A percentile compares a stretch with the other conserved stretches of the same genome.
These are phyloP conservation scores for Morpho achilles DNA, from an alignment of 2,888 invertebrate genomes.

Conservation along the genomic window DNA sequence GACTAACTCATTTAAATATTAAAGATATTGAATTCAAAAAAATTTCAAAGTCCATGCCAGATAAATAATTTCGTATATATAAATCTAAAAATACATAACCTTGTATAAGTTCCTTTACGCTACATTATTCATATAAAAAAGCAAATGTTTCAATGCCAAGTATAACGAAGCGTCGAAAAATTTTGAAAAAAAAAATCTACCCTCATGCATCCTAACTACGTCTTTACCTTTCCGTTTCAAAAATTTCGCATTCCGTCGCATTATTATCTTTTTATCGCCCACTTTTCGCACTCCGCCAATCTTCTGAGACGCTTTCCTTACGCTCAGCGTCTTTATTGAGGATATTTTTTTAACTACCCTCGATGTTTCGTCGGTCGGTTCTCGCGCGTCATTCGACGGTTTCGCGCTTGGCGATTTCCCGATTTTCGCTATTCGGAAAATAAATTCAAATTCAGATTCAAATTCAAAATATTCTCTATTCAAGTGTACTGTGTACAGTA, in stretches of 20 bases:
- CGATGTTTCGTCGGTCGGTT: conserved; percentile 22
- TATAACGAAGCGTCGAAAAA: too few relatives aligned
- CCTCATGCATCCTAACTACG: conserved; percentile 3
- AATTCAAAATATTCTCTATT: too few relatives aligned
- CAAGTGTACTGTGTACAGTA: too few relatives aligned
- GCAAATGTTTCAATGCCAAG: too few relatives aligned
- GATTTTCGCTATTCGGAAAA: conserved; percentile 25
- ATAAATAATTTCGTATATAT: too few relatives aligned
- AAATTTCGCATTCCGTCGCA: conserved; percentile 56
- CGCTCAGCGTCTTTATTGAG: conserved; percentile 21
- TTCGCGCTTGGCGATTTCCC: conserved; percentile 25
- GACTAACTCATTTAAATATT: too few relatives aligned
- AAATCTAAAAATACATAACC: too few relatives aligned
- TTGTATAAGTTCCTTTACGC: too few relatives aligned
- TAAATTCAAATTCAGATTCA: conserved; percentile 1
- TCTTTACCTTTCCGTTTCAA: conserved; percentile 64
- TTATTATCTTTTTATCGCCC: conserved; percentile 52
- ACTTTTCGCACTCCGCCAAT: conserved; percentile 42
- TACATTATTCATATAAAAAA: too few relatives aligned
- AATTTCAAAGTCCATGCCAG: too few relatives aligned
- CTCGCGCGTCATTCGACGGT: conserved; percentile 18
- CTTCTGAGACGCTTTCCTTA: conserved; percentile 41
- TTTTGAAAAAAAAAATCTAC: background rate
- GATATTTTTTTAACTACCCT: conserved; percentile 30
- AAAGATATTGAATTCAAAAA: too few relatives aligned